phyloP scores from a whole-genome alignment of 2,797 vertebrate genomes.

The Scolopax bukidnonensis region DNA sequence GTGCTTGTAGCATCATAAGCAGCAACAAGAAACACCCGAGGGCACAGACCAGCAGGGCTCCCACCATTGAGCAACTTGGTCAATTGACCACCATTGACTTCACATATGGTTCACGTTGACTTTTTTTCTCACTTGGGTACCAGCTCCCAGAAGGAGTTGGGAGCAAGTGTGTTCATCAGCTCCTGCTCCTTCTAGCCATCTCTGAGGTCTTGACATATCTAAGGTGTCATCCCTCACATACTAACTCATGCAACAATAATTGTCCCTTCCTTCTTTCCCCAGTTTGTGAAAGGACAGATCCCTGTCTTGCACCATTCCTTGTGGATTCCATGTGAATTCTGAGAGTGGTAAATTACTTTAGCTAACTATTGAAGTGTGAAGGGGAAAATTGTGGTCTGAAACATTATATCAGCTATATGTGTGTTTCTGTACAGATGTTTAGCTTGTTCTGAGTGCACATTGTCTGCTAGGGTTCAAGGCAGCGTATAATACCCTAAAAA shows the following conservation, averaged over 20 bases:
- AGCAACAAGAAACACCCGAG: not conserved
- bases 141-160: not conserved
- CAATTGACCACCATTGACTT: not conserved
- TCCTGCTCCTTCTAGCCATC: not conserved
- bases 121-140: not conserved
- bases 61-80: not conserved
- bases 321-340: not conserved
- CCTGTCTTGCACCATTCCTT: not conserved
- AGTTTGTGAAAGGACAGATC: not conserved
- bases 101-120: not conserved
- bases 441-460: not conserved
- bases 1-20: not conserved
- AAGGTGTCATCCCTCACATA: not conserved
- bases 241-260: accelerated
- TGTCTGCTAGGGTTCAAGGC: not conserved
- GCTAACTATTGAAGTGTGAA: not conserved
- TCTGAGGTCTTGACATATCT: not conserved
- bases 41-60: not conserved
- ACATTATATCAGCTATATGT: not conserved
- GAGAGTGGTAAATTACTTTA: not conserved
- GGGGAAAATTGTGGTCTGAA: not conserved
- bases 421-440: not conserved
- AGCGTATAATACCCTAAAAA: not conserved
- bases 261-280: not conserved
- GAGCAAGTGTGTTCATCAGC: not conserved